These are phyloP conservation scores for Molossus molossus DNA, from an alignment of 2,797 vertebrate genomes.

Conservation along the genomic window DNA sequence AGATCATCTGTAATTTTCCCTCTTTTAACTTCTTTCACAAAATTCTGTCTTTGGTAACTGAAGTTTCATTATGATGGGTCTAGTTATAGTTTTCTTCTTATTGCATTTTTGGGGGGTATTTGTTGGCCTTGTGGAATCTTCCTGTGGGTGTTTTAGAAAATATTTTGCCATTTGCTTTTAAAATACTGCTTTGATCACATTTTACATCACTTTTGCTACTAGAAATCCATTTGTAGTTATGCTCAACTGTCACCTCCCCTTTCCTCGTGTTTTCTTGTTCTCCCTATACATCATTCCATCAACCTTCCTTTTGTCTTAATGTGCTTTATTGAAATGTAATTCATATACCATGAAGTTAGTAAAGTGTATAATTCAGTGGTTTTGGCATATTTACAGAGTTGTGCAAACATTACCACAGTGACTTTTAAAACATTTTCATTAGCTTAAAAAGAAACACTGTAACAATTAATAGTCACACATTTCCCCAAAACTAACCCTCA, in stretches of 20 bases:
- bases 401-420: not conserved
- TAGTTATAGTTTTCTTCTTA: not conserved
- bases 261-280: not conserved
- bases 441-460: not conserved
- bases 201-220: not conserved
- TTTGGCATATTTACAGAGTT: not conserved
- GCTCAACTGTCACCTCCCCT: not conserved
- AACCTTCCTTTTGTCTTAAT: not conserved
- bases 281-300: not conserved
- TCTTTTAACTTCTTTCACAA: not conserved
- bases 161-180: not conserved
- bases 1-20: not conserved
- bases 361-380: not conserved
- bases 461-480: not conserved
- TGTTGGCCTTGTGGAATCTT: not conserved
- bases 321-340: not conserved
- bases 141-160: not conserved
- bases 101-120: not conserved
- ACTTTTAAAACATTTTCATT: slow-evolving; percentile 4
- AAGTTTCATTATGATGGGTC: not conserved
- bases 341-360: not conserved
- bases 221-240: not conserved
- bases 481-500: not conserved
- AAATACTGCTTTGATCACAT: not conserved
- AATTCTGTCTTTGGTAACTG: not conserved